phyloP scores from a whole-genome alignment of 2,797 vertebrate species.

The Pangasius mekongensis region DNA sequence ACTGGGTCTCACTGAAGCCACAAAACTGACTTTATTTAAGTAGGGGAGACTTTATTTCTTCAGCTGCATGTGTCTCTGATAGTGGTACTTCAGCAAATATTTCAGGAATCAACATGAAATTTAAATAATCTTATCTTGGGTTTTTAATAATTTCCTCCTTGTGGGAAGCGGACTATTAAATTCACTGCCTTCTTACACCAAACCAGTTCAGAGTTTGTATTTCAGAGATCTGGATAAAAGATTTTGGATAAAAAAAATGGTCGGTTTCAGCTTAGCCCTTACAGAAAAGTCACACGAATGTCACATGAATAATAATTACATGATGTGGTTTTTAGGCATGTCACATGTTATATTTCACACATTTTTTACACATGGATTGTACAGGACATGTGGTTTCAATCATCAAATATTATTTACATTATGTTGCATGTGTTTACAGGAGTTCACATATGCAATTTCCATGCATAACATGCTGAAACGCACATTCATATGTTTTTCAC shows the following conservation, averaged over 20 bases:
- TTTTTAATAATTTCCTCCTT: slow-evolving; percentile 51
- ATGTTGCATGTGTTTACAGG: not conserved
- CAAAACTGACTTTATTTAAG: slow-evolving; percentile 45
- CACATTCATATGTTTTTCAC: not conserved
- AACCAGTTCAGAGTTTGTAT: slow-evolving; percentile 35
- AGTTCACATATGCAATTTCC: not conserved
- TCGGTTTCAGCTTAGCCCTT: slow-evolving; percentile 16
- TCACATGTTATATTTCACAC: not conserved
- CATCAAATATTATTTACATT: not conserved
- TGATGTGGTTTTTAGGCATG: not conserved
- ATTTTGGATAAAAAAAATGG: slow-evolving; percentile 38
- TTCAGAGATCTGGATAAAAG: slow-evolving; percentile 43
- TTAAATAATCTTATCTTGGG: slow-evolving; percentile 48
- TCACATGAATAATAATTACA: not conserved
- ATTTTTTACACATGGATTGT: not conserved
- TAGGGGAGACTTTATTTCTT: slow-evolving; percentile 50
- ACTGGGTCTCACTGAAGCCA: slow-evolving; percentile 27
- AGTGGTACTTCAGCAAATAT: slow-evolving; percentile 29
- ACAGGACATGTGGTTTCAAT: not conserved
- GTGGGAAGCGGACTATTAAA: slow-evolving; percentile 28
- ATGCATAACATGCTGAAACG: not conserved
- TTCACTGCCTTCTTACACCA: slow-evolving; percentile 27
- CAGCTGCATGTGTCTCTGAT: slow-evolving; percentile 36
- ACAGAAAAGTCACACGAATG: not conserved
- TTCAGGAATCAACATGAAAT: slow-evolving; percentile 51